Conservation (phyloP, 2,888 invertebrate species). For the Phlogophora meticulosa region DNA sequence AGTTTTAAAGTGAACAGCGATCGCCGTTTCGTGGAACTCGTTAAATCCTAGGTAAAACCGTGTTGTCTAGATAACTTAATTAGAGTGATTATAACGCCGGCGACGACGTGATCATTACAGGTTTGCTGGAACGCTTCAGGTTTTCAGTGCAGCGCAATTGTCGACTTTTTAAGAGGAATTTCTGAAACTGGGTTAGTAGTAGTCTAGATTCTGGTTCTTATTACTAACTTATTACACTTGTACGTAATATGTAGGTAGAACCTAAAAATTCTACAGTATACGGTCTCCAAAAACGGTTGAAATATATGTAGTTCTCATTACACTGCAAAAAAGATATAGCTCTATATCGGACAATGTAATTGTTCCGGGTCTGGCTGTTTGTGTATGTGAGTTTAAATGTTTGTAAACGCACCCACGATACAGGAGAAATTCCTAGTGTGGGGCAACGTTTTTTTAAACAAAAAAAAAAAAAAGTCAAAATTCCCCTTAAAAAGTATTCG, state of each 20-base stretch:
- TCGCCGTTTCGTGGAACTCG: conserved; percentile 37
- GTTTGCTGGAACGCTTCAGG: conserved; percentile 33
- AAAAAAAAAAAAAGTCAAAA: too few species aligned
- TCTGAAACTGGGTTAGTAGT: conserved; percentile 44
- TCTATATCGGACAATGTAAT: too few species aligned
- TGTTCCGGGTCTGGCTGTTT: too few species aligned
- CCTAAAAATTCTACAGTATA: too few species aligned
- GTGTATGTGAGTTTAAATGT: too few species aligned
- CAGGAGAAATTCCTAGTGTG: too few species aligned
- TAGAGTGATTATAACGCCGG: conserved; percentile 58
- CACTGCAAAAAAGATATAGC: too few species aligned
- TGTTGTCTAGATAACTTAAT: conserved; percentile 62
- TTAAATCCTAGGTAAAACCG: conserved; percentile 47
- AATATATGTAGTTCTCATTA: too few species aligned
- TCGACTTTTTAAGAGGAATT: conserved; percentile 41
- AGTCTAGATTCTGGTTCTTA: conserved; percentile 24
- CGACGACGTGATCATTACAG: conserved; percentile 57
- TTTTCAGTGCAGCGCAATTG: conserved; percentile 56
- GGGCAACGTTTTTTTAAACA: too few species aligned
- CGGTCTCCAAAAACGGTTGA: too few species aligned
- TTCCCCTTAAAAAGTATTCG: too few species aligned
- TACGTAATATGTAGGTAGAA: not conserved
- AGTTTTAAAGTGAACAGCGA: conserved; percentile 19
- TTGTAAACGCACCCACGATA: too few species aligned
- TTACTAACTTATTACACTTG: not conserved